Evolutionary conservation across 1,140 invertebrate species (phyloP), one percentile per base, ranked within the genome.

Genomic region (Drosophila simulans): DNA sequence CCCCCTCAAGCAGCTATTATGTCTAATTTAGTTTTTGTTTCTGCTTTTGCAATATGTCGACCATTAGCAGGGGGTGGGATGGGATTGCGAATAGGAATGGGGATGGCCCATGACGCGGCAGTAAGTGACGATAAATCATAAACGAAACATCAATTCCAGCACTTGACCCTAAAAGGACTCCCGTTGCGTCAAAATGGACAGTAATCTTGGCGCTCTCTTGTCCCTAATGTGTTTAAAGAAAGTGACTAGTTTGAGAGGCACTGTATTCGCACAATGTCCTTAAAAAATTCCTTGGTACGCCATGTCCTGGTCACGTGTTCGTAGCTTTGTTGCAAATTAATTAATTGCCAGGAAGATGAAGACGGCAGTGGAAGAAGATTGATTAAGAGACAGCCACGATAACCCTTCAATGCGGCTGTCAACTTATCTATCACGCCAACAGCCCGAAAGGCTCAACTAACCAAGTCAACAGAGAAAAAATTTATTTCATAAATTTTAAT

Each of bases 61-160:
- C 84, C 83, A 83, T 88, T 88, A 73, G 54, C n/a, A 22, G 20
- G 25, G 22, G 39, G 13, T 15, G 34, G 45, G 15, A 8, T 4
- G 39, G 7, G 7, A 8, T 8, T 31, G n/a, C 42, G 39, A 15
- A 8, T 5, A 20, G 35, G 42, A 55, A 31, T 31, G 31, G 31
- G 40, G 55, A 58, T 73, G 64, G 57, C 53, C 78, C 60, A 79
- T 90, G 88, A 90, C 88, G 77, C 57, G 73, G 66, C 69, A 66
- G 31, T 59, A 77, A 78, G 56, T 78, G 81, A 89, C 90, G 79
- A 92, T 92, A 91, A 92, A 92, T 92, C 91, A 92, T 92, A 86
- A 92, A 77, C 84, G 90, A 91, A 92, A 91, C 91, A 92, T 91
- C 91, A 91, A 91, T 83, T 92, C 84, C 91, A 92, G 88, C 77